Conservation (phyloP, 2,797 vertebrate species). For the Epinephelus coioides region DNA sequence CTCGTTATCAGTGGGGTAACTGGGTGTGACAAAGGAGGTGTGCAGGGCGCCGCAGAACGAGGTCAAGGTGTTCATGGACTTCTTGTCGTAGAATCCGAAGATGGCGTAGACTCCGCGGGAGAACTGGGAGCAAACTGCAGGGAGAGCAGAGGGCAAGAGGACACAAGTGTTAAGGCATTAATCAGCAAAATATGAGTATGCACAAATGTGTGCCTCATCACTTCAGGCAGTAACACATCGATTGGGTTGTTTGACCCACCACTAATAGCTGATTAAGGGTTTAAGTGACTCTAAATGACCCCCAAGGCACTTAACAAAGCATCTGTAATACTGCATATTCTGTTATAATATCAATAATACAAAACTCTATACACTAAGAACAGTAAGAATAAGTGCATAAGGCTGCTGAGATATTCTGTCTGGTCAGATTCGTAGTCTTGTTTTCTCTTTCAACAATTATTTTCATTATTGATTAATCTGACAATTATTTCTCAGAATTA, state of each 20-base stretch:
- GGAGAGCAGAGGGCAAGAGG: constrained; percentile 49
- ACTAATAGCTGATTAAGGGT: constrained; percentile 40
- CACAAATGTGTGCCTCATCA: constrained; percentile 30
- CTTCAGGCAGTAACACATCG: constrained; percentile 34
- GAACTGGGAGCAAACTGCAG: constrained; percentile 98
- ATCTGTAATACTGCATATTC: background rate
- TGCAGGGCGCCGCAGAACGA: constrained; percentile 99
- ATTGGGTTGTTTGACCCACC: constrained; percentile 34
- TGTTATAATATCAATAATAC: background rate
- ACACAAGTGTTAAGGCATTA: constrained; percentile 12
- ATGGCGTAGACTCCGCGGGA: constrained; percentile 99
- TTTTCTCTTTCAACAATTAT: background rate
- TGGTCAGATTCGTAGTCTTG: background rate
- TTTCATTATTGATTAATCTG: background rate
- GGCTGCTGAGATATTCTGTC: background rate
- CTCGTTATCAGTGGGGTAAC: constrained; percentile 97
- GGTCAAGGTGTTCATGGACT: constrained; percentile 99
- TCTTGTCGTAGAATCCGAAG: constrained; percentile 99
- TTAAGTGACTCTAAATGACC: constrained; percentile 30
- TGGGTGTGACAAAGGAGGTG: constrained; percentile 98
- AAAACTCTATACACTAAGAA: background rate
- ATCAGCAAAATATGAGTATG: constrained; percentile 38
- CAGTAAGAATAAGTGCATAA: background rate
- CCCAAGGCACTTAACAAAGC: constrained; percentile 21
- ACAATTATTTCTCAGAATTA: background rate